Conservation (phyloP, 2,888 invertebrate genomes). For the Homarus gammarus region DNA sequence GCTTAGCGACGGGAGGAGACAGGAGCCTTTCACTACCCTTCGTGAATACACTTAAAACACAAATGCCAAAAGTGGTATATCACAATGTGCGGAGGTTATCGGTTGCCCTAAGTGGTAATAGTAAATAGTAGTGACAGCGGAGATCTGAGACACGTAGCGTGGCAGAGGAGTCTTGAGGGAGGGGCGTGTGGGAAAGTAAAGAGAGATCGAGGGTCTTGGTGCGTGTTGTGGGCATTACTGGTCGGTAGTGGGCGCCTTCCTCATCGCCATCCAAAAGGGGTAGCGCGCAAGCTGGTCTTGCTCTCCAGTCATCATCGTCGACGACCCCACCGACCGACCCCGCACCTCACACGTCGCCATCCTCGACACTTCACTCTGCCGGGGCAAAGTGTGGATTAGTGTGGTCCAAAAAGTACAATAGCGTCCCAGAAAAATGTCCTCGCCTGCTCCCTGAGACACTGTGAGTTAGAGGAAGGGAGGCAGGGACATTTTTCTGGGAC, state of each 20-base stretch:
- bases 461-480: too few species aligned
- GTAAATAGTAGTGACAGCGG: not conserved
- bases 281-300: not conserved
- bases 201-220: not conserved
- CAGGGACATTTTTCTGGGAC: too few species aligned
- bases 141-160: not conserved
- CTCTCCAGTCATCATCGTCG: not conserved
- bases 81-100: constrained; percentile 1
- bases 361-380: not conserved
- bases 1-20: not conserved
- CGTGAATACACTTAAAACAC: not conserved
- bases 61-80: not conserved
- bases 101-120: not conserved
- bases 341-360: not conserved
- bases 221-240: not conserved
- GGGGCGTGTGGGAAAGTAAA: not conserved
- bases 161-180: not conserved
- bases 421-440: too few species aligned
- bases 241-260: not conserved
- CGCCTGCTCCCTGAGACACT: too few species aligned
- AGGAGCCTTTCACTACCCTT: not conserved
- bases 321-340: not conserved
- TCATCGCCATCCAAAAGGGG: constrained; percentile 8
- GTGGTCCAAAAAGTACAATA: too few species aligned
- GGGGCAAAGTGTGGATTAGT: not conserved